Base-by-base conservation (phyloP, 2,113 vertebrate species). In the Rattus rattus region DNA sequence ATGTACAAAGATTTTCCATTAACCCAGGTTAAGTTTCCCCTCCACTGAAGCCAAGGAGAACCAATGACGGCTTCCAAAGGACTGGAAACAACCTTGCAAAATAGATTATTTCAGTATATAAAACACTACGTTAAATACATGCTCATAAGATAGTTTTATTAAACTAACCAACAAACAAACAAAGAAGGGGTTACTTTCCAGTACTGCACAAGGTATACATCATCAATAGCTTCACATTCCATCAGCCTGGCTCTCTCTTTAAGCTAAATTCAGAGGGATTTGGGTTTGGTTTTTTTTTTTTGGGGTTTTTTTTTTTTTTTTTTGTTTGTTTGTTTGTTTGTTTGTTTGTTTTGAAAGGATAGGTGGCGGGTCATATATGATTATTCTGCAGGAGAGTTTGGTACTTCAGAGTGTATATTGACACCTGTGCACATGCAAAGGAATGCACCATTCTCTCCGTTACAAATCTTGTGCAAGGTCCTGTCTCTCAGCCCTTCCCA, bases 1-100 rank as follows among this genome's bases (percentile, higher is more conserved):
- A 95, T 67, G 36, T 39, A 54, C 47, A 87, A 94, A 96, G 63
- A 47, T 91, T 97, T 95, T 56, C 47, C 70, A 84, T 63, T 90
- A 79, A 54, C 24, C n/a, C 7, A 2, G 77, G 14, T 69, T 76
- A 84, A 91, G 73, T 75, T 83, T 90, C 52, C 36, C 84, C 24
- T 84, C 88, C 75, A 61, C 9, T 47, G 7, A 88, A 90, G 49
- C 36, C 69, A 61, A 91, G 30, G 24, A 73, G 63, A 88, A 69
- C 52, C 36, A 14, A 49, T 3, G 4, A 36, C 16, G 87, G 70
- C 39, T 88, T 94, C 43, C 70, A 92, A 61, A 76, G 24, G 94
- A 88, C 26, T 16, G 63, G 9, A 20, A 95, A 59, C 20, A 19
- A 94, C 73, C 52, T 73, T 56, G 3, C 43, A 92, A 96, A 94